Base-by-base conservation (phyloP, 2,113 vertebrate species). In the Brachirus orientalis region DNA sequence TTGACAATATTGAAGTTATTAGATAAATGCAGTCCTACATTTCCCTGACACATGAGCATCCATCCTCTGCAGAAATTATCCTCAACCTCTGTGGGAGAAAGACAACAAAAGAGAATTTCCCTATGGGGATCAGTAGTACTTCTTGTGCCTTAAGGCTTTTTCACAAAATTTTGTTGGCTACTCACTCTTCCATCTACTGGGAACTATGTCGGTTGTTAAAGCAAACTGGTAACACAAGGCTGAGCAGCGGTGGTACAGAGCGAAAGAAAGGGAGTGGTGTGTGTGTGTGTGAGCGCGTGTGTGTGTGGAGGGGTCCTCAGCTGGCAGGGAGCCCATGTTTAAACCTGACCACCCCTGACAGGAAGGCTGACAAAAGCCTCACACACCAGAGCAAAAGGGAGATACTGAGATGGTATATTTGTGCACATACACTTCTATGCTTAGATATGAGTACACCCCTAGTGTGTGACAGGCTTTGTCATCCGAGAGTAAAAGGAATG, bases 401-500 rank as follows among this genome's bases (percentile, higher is more conserved):
- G 46, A 72, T 19, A 47, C 17, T 43, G 50, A 56, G 65, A 54
- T 38, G n/a, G 41, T 51, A 61, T 60, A 61, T 43, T 11, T 41
- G 17, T 17, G 53, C 41, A 40, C 46, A 7, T 66, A 1, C 64
- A 62, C 2, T 41, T 46, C 63, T 22, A 12, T 66, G 50, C 63
- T 75, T 20, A 56, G 63, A 73, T 73, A 69, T 44, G 56, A 22
- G 63, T 58, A 47, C 63, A 12, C 50, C 56, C 68, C 55, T 33
- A 44, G 75, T 37, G 52, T 78, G 86, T 84, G 79, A 75, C 69
- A 66, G 74, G 64, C 65, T 54, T 55, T 59, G 69, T 83, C 73
- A 75, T 83, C 82, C 54, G 63, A 85, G 74, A 83, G 76, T 43
- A 63, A 86, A 83, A 89, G 79, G 82, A 58, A 75, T 90, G 82